Conservation (phyloP, 2,888 invertebrate species). For the Athalia circularis region DNA sequence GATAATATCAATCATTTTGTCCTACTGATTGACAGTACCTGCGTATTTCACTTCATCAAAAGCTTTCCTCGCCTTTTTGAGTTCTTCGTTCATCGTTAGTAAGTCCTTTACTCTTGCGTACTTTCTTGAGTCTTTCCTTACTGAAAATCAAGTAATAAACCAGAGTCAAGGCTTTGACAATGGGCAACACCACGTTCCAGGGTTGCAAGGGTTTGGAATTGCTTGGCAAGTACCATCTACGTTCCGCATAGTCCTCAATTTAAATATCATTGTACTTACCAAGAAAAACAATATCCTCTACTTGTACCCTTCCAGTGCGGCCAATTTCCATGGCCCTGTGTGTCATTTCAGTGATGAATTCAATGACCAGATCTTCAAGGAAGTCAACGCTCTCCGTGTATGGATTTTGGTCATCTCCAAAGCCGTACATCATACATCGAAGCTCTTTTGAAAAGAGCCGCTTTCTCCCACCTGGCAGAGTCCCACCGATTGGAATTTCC, state of each 20-base stretch:
- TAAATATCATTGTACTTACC: conserved; percentile 57
- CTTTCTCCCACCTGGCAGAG: conserved; percentile 82
- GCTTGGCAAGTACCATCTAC: neutral
- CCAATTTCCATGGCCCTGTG: conserved; percentile 97
- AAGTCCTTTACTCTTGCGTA: conserved; percentile 98
- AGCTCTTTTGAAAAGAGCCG: conserved; percentile 93
- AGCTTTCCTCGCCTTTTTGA: conserved; percentile 98
- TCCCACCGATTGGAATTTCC: conserved; percentile 82
- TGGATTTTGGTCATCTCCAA: conserved; percentile 99
- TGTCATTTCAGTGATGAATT: conserved; percentile 97
- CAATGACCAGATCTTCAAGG: conserved; percentile 97
- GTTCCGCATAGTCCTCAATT: no score
- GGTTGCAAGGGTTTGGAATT: no score
- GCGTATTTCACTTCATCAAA: conserved; percentile 99
- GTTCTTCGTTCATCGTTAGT: conserved; percentile 98
- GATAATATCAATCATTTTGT: conserved; percentile 45
- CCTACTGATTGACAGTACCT: conserved; percentile 78
- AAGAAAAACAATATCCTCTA: conserved; percentile 96
- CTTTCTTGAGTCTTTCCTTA: conserved; percentile 96
- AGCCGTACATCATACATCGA: conserved; percentile 99
- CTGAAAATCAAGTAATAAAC: conserved; percentile 76
- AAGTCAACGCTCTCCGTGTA: conserved; percentile 99
- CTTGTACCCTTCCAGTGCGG: conserved; percentile 95
- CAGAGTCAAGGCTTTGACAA: neutral
- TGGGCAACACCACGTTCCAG: no score